phyloP scores from a whole-genome alignment of 2,113 vertebrate genomes.

The Cettia cetti region DNA sequence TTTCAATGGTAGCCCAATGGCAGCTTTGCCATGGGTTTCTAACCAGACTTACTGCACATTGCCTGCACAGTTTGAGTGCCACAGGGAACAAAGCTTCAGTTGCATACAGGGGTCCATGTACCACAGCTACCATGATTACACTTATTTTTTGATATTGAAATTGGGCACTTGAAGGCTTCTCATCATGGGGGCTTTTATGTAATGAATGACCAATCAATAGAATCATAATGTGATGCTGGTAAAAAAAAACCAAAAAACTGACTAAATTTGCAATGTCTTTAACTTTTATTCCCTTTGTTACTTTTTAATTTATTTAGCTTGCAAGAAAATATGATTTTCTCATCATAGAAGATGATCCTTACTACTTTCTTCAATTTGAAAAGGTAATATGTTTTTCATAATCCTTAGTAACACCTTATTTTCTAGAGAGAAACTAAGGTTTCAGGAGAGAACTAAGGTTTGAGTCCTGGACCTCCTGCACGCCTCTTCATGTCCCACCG shows the following conservation, averaged over 20 bases:
- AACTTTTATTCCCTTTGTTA: not conserved
- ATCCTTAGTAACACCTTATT: not conserved
- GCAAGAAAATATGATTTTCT: constrained; percentile 90
- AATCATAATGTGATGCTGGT: not conserved
- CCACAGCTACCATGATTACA: not conserved
- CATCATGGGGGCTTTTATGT: not conserved
- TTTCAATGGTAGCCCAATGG: not conserved
- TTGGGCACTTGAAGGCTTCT: not conserved
- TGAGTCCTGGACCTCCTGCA: not conserved
- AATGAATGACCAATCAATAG: not conserved
- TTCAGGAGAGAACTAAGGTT: not conserved
- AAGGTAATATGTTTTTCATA: constrained; percentile 77
- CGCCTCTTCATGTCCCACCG: not conserved
- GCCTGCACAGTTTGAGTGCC: not conserved
- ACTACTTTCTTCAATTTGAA: constrained; percentile 94
- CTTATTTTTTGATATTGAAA: not conserved
- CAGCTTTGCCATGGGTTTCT: not conserved
- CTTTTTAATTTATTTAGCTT: constrained; percentile 73
- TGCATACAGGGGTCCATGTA: not conserved
- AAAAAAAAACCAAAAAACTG: not conserved
- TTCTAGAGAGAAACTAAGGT: not conserved
- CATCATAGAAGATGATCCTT: constrained; percentile 96
- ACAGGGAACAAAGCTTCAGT: not conserved
- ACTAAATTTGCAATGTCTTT: not conserved
- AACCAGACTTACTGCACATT: not conserved